Evolutionary conservation across 2,888 invertebrate genomes (phyloP).

Genomic region (Protonemura montana): DNA sequence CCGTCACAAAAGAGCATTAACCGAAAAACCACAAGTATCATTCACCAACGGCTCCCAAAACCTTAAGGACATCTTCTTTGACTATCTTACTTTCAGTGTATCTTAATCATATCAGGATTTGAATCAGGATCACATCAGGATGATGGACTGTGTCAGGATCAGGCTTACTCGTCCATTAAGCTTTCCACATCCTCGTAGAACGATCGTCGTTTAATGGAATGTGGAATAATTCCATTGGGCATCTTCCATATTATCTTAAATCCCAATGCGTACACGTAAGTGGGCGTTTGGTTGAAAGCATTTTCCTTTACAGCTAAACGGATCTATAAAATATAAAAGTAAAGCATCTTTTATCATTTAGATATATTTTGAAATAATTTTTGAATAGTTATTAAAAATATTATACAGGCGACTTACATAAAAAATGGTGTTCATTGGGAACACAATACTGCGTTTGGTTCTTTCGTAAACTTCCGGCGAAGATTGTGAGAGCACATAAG

Average conservation of each 20-base stretch:
- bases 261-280: constrained; percentile 14
- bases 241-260: constrained; percentile 27
- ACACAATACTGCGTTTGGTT: constrained; percentile 22
- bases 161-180: constrained; percentile 40
- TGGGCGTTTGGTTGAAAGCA: constrained; percentile 2
- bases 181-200: constrained; percentile 42
- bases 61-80: no score
- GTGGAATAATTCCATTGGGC: constrained; percentile 1
- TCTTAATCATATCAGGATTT: no score
- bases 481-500: neutral
- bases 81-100: no score
- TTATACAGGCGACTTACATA: neutral
- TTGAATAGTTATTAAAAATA: no score
- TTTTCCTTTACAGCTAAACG: constrained; percentile 23
- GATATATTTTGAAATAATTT: no score
- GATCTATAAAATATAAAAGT: constrained; percentile 8
- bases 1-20: no score
- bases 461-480: neutral
- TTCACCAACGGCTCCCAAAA: no score
- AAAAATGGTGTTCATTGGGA: constrained; percentile 17
- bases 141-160: no score
- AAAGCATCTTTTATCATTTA: no score
- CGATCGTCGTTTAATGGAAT: constrained; percentile 25
- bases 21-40: no score
- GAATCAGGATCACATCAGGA: no score